These are phyloP conservation scores for Psophia crepitans DNA, from an alignment of 2,113 vertebrate species.

Conservation along the genomic window DNA sequence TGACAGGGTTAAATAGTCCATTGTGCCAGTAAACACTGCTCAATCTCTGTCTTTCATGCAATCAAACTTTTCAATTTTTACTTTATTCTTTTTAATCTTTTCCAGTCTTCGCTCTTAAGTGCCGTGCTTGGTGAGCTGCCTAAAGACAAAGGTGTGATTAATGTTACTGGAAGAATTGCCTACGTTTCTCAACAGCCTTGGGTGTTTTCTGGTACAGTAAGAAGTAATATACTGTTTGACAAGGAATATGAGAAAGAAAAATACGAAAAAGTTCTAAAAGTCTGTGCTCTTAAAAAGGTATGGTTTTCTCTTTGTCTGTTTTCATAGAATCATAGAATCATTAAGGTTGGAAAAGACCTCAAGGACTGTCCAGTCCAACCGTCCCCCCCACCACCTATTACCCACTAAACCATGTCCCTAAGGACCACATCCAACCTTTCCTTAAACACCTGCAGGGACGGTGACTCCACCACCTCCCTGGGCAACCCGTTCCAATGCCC, in stretches of 20 bases:
- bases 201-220: conserved; percentile 92
- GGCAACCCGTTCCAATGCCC: too few relatives aligned
- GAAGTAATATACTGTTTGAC: conserved; percentile 96
- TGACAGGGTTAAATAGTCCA: background rate
- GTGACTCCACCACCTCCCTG: too few relatives aligned
- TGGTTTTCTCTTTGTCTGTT: background rate
- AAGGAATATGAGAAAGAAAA: conserved; percentile 85
- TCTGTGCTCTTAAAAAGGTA: conserved; percentile 92
- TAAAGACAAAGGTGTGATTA: conserved; percentile 80
- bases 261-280: conserved; percentile 87
- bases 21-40: rapidly evolving
- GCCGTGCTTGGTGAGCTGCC: conserved; percentile 88
- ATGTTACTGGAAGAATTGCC: conserved; percentile 82
- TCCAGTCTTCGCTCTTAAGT: conserved; percentile 90
- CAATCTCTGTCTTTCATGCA: background rate
- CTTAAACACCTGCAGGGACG: too few relatives aligned
- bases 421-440: too few relatives aligned
- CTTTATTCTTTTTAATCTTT: background rate
- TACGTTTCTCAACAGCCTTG: conserved; percentile 94
- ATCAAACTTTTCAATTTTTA: background rate
- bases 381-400: too few relatives aligned
- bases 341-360: too few relatives aligned
- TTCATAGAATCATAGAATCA: too few relatives aligned
- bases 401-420: too few relatives aligned
- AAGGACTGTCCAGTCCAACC: too few relatives aligned